These are phyloP conservation scores for Tenthredo amoena DNA, from an alignment of 2,888 invertebrate species.

Conservation along the genomic window DNA sequence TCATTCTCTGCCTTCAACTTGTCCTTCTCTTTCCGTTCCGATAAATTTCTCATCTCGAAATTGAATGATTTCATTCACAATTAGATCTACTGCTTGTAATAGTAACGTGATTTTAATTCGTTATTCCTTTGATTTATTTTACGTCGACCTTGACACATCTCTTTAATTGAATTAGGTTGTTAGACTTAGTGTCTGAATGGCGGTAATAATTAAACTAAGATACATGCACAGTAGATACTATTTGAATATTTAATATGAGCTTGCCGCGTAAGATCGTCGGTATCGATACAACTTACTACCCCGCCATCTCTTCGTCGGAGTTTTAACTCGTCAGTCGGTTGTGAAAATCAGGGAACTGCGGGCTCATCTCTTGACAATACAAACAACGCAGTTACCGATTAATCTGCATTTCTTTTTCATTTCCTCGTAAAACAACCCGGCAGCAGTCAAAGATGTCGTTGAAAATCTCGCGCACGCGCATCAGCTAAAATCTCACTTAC, in stretches of 20 bases:
- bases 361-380: not conserved
- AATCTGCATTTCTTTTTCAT: not conserved
- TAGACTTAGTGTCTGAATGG: not conserved
- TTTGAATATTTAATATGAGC: not conserved
- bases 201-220: constrained; percentile 12
- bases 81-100: not conserved
- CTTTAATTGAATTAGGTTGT: constrained; percentile 10
- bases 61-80: not conserved
- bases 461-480: constrained; percentile 24
- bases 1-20: not conserved
- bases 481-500: not conserved
- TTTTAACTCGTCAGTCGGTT: not conserved
- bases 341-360: not conserved
- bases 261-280: not conserved
- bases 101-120: not conserved
- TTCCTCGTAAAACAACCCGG: not conserved
- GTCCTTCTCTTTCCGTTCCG: not conserved
- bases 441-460: constrained; percentile 24
- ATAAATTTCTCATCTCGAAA: not conserved
- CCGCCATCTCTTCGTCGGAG: constrained; percentile 5
- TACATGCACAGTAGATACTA: not conserved
- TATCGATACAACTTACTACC: not conserved
- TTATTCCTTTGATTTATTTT: not conserved
- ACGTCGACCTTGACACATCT: not conserved
- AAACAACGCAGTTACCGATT: constrained; percentile 8